Evolutionary conservation across 2,888 invertebrate species (phyloP), one percentile per base, ranked within the genome.

Genomic region (Drosophila macrospina): DNA sequence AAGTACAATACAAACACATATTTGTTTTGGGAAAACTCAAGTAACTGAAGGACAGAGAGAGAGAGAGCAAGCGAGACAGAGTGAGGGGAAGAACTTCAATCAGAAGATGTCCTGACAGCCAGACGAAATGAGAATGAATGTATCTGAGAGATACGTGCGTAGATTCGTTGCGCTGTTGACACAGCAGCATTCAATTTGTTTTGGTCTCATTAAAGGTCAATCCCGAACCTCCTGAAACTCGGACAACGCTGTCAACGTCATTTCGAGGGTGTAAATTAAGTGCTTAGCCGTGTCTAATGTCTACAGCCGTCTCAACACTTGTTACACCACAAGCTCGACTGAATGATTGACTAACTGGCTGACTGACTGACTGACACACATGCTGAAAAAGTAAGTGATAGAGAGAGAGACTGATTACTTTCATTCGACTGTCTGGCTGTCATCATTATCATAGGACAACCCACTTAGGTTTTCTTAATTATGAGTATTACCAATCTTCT

Each of bases 221-320:
- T 6, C 15, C 44, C n/a, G 41, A 59, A 59, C 60, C 42, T 51
- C 30, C 66, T 57, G 55, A 51, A 51, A 34, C 51, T 66, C n/a
- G 42, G 30, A 47, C 63, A 48, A 54, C 32, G 37, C 52, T 50
- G 47, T 61, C 66, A 66, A 47, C 51, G 45, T 55, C 47, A 48
- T 76, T 77, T 89, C 82, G 81, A 87, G 90, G 90, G 89, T 88
- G 83, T 84, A 62, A 86, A 82, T 88, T 81, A 89, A 90, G 90
- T 88, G 88, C 91, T 90, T 89, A 86, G 82, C 90, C 89, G 78
- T 89, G 86, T 89, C 90, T 83, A 91, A 91, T 86, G 83, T 78
- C 64, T 52, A 44, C 59, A 71, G 62, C 59, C 70, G 60, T 42
- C 44, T 66, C 59, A 68, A 75, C 87, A 84, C 87, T 87, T 82